Percentiles rank a stretch among this genome's conserved stretches.
phyloP scores from a whole-genome alignment of 2,888 invertebrate genomes.

The Agrochola lychnidis region DNA sequence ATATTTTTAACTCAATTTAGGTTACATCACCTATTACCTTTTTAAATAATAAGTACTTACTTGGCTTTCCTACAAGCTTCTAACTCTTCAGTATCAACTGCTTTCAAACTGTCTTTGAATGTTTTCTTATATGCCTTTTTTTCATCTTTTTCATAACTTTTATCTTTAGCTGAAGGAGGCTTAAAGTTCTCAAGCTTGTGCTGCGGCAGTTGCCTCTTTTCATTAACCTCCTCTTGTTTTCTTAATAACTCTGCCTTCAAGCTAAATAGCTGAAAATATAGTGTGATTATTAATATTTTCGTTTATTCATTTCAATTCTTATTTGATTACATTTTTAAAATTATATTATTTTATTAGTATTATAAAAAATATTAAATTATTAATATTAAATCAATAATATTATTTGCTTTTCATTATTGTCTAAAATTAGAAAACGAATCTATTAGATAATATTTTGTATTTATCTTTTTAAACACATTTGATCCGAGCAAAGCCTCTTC shows the following conservation, averaged over 20 bases:
- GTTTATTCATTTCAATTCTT: too few relatives aligned
- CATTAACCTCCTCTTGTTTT: constrained; percentile 95
- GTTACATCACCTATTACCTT: neutral
- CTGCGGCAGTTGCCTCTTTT: constrained; percentile 91
- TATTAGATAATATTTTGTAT: neutral
- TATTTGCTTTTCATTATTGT: neutral
- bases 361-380: too few relatives aligned
- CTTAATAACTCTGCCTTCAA: constrained; percentile 97
- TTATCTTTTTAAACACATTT: neutral
- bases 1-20: too few relatives aligned
- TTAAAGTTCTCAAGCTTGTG: constrained; percentile 89
- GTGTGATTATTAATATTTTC: neutral
- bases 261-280: constrained; percentile 91
- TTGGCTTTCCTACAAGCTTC: constrained; percentile 87
- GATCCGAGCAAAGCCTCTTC: neutral
- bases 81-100: constrained; percentile 83
- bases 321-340: too few relatives aligned
- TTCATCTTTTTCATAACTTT: constrained; percentile 80
- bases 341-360: too few relatives aligned
- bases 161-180: constrained; percentile 82
- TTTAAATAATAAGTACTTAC: constrained; percentile 69
- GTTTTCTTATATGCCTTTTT: constrained; percentile 76
- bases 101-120: constrained; percentile 82
- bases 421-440: neutral
- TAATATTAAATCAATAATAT: neutral